Base-by-base conservation (phyloP, 2,113 vertebrate species). In the Salminus brasiliensis region DNA sequence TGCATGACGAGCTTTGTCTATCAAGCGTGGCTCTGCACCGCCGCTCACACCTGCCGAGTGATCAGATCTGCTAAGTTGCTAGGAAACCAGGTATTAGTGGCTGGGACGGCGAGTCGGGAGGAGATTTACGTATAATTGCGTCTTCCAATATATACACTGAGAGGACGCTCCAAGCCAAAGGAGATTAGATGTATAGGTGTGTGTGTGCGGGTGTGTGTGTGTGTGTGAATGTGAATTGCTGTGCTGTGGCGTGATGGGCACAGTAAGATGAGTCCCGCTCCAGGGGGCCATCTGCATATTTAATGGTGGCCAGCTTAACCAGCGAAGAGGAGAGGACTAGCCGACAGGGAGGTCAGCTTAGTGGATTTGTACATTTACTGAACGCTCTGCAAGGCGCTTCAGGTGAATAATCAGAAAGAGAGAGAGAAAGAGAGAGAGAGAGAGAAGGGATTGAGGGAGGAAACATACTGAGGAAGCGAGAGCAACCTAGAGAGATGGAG, bases 71-170 rank as follows among this genome's bases (percentile, higher is more conserved):
- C 75, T 45, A 74, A 84, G 87, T 85, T 88, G 87, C 85, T 87
- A 85, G 83, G 87, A 84, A 78, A 88, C 82, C 78, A 81, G 84
- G 84, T 86, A 87, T 81, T 84, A 80, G 76, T 77, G 81, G 72
- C 71, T 60, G 41, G 45, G 72, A 74, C 55, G 79, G 83, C 53
- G 82, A 41, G 47, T 45, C 76, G 70, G 70, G 73, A 73, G 70
- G 70, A 79, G 84, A 88, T 88, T 82, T 78, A 80, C 65, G 77
- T 73, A 74, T 83, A 85, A 83, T 67, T 67, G 74, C 34, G 55
- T 60, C 66, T 62, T 72, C 52, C 49, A 79, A 79, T 62, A 79
- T 73, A 83, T 72, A 70, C 72, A 85, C 71, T 68, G 68, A 80
- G 72, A 66, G 68, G 75, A 74, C 72, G 41, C 72, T 78, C 36